Base-by-base conservation (phyloP, 1,140 invertebrate species). In the Sinonovacula constricta region DNA sequence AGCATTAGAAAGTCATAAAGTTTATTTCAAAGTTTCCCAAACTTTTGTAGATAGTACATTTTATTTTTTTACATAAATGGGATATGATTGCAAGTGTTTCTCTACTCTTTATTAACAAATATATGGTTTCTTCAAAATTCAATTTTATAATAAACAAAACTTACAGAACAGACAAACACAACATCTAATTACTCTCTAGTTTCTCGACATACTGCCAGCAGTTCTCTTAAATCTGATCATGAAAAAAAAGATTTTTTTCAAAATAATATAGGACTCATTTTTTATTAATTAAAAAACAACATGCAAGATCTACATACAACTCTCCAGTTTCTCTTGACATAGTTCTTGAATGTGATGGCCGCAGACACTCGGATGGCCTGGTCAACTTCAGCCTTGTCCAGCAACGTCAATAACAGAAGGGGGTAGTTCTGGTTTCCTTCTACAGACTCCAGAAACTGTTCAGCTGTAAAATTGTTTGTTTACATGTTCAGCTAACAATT, bases 301-400 rank as follows among this genome's bases (percentile, higher is more conserved):
- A 77, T 34, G 10, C 34, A 15, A 28, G 56, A 15, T 63, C 30
- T 57, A 93, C 94, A 92, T 92, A 97, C 96, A 84, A 95, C 92
- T 92, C 94, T 93, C 98, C 98, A 99, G 92, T 99, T 98, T 68
- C 96, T 92, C 91, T 98, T 99, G 5, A 99, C 94, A 90, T 95
- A 98, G 91, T 99, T 99, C 91, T 99, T 99, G 87, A 99, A 98
- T 18, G 95, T 95, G 83, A 99, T 95, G 54, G 97, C 95, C 57
- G 96, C 96, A 45, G 97, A 95, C 53, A 97, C 92, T 85, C 97
- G 93, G 59, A 98, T 95, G 5, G 95, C 88, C 78, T 95, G 91
- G 81, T 97, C 95, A 30, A 95, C 92, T 81, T 95, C 94, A 76
- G 87, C 81, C 85, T 96, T 97, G 79, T 96, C 95, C 67, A 98